Evolutionary conservation across 2,113 vertebrate species (phyloP).

Genomic region (Mustela nigripes): DNA sequence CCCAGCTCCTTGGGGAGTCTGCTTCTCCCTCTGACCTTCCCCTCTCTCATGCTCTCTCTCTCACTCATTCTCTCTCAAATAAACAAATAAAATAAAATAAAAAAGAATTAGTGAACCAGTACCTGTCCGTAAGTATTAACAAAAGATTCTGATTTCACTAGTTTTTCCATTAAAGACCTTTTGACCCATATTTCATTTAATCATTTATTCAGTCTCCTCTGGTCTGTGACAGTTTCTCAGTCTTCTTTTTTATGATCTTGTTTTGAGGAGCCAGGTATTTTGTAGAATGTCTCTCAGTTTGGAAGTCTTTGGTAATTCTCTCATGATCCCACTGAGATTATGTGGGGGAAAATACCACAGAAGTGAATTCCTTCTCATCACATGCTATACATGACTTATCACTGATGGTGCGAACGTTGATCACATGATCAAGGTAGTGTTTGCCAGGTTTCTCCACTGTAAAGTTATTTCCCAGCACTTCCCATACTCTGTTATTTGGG

Average conservation of each 20-base stretch:
- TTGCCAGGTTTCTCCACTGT: not conserved
- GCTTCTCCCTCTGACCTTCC: too few species aligned
- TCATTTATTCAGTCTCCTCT: not conserved
- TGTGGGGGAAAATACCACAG: not conserved
- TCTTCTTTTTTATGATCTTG: conserved; percentile 13
- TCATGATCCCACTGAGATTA: not conserved
- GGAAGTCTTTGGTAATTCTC: not conserved
- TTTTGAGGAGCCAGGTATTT: conserved; percentile 24
- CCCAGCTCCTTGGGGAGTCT: too few species aligned
- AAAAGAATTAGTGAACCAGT: not conserved
- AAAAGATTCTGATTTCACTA: not conserved
- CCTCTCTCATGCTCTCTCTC: too few species aligned
- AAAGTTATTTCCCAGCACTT: not conserved
- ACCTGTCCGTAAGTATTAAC: not conserved
- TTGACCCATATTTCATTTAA: not conserved
- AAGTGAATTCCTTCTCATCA: not conserved
- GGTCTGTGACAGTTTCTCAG: conserved; percentile 8
- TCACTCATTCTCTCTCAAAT: too few species aligned
- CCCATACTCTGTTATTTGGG: not conserved
- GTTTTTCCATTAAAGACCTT: conserved; percentile 40
- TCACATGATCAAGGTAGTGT: not conserved
- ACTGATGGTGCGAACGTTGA: not conserved
- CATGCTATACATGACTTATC: not conserved
- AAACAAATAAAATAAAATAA: too few species aligned
- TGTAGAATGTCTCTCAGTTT: conserved; percentile 12